Base-by-base conservation (phyloP, 2,888 invertebrate genomes). In the Imbricaverruca yamaguchii region DNA sequence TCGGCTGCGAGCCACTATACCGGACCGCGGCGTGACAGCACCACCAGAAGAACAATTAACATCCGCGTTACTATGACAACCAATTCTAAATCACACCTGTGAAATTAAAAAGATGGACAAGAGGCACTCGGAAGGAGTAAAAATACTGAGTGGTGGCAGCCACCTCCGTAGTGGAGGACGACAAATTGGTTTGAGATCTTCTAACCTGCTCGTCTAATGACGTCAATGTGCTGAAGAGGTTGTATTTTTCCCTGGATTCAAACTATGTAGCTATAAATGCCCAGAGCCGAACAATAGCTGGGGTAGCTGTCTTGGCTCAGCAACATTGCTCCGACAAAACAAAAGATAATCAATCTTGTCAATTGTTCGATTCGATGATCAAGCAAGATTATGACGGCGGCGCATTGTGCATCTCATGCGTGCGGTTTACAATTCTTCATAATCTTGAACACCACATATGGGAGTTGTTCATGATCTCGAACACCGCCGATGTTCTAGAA, bases 71-170 rank as follows among this genome's bases (percentile, higher is more conserved):
- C 53, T 18, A 74, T 74, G 74, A 23, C 74, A 74, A 74, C 74
- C 39, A 11, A 25, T 74, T 53, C 12, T 10, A 74, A 53, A 39
- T 74, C 74, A 15, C 53, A 74, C 39, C 15, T 39, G 21, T 53
- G 53, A 53, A 53, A 74, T 74, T 74, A 74, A 74, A 69, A 74
- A 74, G 25, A 53, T 74, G 74, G 74, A 39, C 53, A 74, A 74
- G 74, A 53, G 74, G 74, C 74, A 53, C 53, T 18, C 8, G 74
- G 13, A 23, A 53, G 25, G 74, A 53, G 39, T 74, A 74, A 74
- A 74, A 74, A 53, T 74, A 53, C 53, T 74, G 74, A 74, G 39
- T 74, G 74, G 74, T 9, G 25, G 53, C 39, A 74, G 74, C 53
- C 25, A 25, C 53, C 53, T 53, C 74, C 7, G 10, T 18, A 6